Evolutionary conservation across 2,888 invertebrate species (phyloP).

Genomic region (Chloromyia formosa): DNA sequence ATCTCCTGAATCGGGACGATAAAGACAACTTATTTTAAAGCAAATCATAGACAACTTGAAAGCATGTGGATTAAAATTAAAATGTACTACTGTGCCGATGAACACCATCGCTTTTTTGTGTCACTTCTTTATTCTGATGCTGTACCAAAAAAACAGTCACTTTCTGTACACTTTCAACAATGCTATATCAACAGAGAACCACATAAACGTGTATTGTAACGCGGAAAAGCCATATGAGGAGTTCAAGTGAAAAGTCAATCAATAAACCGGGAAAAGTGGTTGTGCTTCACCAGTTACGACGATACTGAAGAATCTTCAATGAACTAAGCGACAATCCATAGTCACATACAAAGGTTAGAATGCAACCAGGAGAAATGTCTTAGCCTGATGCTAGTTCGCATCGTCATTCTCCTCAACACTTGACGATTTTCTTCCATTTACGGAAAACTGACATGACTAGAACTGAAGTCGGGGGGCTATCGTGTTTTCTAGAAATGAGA

Average conservation of each 20-base stretch:
- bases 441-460: constrained; percentile 1
- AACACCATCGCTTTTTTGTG: too few species aligned
- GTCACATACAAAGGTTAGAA: too few species aligned
- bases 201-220: neutral
- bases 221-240: neutral
- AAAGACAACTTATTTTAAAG: too few species aligned
- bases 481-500: neutral
- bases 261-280: constrained; percentile 34
- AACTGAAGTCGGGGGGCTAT: neutral
- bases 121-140: too few species aligned
- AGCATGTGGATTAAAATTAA: too few species aligned
- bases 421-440: constrained; percentile 22
- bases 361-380: neutral
- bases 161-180: too few species aligned
- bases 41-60: too few species aligned
- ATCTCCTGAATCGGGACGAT: too few species aligned
- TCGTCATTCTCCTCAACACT: neutral
- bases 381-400: neutral
- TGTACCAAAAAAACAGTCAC: too few species aligned
- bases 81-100: too few species aligned
- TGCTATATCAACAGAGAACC: too few species aligned
- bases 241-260: constrained; percentile 39
- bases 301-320: neutral
- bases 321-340: too few species aligned
- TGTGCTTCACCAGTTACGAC: constrained; percentile 3